Base-by-base conservation (phyloP, 2,113 vertebrate genomes). In the Anhinga anhinga region DNA sequence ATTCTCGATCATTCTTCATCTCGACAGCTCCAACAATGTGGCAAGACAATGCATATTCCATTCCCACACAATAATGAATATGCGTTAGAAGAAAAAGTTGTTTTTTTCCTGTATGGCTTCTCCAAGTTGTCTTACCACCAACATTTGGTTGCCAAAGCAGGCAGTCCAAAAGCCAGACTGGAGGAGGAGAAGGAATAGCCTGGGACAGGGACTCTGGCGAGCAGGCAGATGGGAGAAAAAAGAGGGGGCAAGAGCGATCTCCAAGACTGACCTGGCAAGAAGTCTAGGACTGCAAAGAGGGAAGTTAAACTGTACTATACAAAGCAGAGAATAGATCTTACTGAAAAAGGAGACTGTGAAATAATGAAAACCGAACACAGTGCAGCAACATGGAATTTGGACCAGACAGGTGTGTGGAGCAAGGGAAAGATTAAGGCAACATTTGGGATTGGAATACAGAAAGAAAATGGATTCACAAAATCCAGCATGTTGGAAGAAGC, bases 21-120 rank as follows among this genome's bases (percentile, higher is more conserved):
- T 91, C 61, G 93, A 96, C 93, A 96, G 84, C 55, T 86, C 80
- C 87, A 88, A 82, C 58, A 87, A 82, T 58, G 59, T 65, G 58
- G 84, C 38, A 82, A 95, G 61, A 91, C 52, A 90, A 89, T 30
- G 27, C 10, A 12, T 65, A 73, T 79, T 96, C 58, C 87, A 53
- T 69, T 95, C 53, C 82, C 74, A 80, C 40, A 85, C 70, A 79
- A 59, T 56, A 79, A 90, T 45, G 65, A 88, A 58, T 61, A 49
- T 2, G 36, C 1, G 0, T 23, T 85, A 88, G 69, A 77, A 92
- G 59, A 78, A 93, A 91, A 87, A 32, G 18, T 5, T 42, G 14
- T 0, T 4, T 2, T n/a, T 89, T 78, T 73, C 67, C 77, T 56
- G 65, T 14, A 36, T n/a, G 61, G 49, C 44, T 95, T 85, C 58